These are phyloP conservation scores for Ophiodon elongatus DNA, from an alignment of 2,113 vertebrate genomes.

Conservation along the genomic window DNA sequence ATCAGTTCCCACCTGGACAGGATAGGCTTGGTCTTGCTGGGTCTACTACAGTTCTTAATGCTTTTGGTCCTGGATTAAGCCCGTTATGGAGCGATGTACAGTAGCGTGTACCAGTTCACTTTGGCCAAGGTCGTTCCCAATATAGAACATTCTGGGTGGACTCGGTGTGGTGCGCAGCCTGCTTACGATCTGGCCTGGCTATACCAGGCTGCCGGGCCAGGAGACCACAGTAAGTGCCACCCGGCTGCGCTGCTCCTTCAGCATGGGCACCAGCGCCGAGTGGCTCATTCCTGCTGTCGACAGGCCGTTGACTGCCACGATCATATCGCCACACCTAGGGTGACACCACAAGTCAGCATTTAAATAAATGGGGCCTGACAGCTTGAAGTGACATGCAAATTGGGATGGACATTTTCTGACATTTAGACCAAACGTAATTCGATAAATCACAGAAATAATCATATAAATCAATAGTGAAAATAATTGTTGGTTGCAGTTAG, in stretches of 20 bases:
- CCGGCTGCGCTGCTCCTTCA: conserved; percentile 97
- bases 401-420: too few species aligned
- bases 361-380: conserved; percentile 3
- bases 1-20: conserved; percentile 65
- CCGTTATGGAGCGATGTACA: conserved; percentile 74
- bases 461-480: neutral
- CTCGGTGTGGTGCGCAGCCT: conserved; percentile 40
- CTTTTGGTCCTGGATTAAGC: conserved; percentile 80
- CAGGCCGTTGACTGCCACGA: conserved; percentile 95
- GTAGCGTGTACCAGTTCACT: conserved; percentile 69
- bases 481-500: neutral
- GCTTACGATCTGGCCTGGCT: conserved; percentile 46
- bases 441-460: neutral
- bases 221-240: conserved; percentile 96
- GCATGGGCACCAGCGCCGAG: conserved; percentile 95
- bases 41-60: conserved; percentile 70
- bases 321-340: conserved; percentile 97
- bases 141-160: conserved; percentile 71
- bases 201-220: conserved; percentile 96
- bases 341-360: conserved; percentile 30
- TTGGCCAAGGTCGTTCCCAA: conserved; percentile 71
- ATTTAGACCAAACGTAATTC: too few species aligned
- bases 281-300: conserved; percentile 98
- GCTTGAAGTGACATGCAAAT: neutral
- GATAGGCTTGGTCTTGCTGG: conserved; percentile 66